These are phyloP conservation scores for Limnephilus lunatus DNA, from an alignment of 2,888 invertebrate genomes.

Conservation along the genomic window DNA sequence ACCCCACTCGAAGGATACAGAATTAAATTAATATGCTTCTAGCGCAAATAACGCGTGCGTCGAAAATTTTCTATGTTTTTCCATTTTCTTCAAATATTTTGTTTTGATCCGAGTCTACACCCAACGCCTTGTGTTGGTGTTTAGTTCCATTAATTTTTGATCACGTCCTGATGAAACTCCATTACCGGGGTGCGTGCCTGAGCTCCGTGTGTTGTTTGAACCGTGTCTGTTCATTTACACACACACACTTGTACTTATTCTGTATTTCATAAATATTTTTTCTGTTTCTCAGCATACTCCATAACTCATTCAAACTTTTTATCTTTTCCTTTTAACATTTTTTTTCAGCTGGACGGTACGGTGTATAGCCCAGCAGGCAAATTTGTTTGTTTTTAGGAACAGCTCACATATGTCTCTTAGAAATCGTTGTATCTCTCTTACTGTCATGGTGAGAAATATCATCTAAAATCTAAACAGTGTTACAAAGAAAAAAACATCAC, in stretches of 20 bases:
- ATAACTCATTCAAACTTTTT: not conserved
- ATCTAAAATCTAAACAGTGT: too few species aligned
- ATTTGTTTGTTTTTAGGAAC: too few species aligned
- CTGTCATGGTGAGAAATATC: too few species aligned
- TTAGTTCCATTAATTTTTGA: constrained; percentile 41
- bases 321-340: constrained; percentile 57
- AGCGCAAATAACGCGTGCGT: not conserved
- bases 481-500: too few species aligned
- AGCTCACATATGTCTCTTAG: too few species aligned
- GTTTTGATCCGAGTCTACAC: not conserved
- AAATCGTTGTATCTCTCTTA: too few species aligned
- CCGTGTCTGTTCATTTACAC: not conserved
- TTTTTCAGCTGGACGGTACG: constrained; percentile 42
- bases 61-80: not conserved
- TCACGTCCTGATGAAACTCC: constrained; percentile 43
- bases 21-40: not conserved
- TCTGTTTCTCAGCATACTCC: not conserved
- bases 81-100: not conserved
- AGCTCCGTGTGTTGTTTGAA: not conserved
- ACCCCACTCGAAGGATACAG: not conserved
- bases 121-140: not conserved
- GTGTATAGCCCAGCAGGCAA: not conserved
- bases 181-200: constrained; percentile 27
- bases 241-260: not conserved
- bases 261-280: not conserved